Base-by-base conservation (phyloP, 2,113 vertebrate species). In the Petrocephalus zakoni region DNA sequence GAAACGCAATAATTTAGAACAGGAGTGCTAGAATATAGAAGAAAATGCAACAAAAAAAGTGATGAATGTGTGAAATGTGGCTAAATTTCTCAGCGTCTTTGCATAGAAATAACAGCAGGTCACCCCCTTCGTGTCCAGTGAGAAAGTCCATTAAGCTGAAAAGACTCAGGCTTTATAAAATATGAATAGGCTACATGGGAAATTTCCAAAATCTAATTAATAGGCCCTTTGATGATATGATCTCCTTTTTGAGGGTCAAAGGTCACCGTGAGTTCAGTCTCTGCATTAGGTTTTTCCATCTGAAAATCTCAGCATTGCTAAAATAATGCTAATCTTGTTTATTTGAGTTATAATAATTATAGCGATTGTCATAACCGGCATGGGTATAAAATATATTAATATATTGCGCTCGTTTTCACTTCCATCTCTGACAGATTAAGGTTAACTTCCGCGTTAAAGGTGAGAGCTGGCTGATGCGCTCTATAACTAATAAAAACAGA, bases 341-440 rank as follows among this genome's bases (percentile, higher is more conserved):
- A 49, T 83, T 47, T 83, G 22, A 83, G 81, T 83, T 83, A 47
- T 83, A 83, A 83, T 19, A 81, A 42, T 46, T 81, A 37, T 68
- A 42, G 34, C n/a, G 13, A 78, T 78, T 3, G 15, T 19, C 15
- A 10, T 78, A 78, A 78, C 15, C 34, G 42, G 15, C 42, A 78
- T 19, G 29, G 29, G 13, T 42, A 42, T 42, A 19, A 78, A 42
- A 78, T 78, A 19, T 78, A 78, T 37, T 15, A 19, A 75, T n/a
- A n/a, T n/a, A 29, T 75, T 75, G 25, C 10, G 13, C 68, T 78
- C 72, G 37, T 78, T 42, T 58, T 87, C 55, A 87, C 53, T 58
- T 87, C 34, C 22, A 53, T 34, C 84, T 85, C 84, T 85, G 51
- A 85, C 13, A 85, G 47, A 85, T 85, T 58, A 86, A 37, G 29